These are phyloP conservation scores for Protonemura montana DNA, from an alignment of 2,888 invertebrate species.

Conservation along the genomic window DNA sequence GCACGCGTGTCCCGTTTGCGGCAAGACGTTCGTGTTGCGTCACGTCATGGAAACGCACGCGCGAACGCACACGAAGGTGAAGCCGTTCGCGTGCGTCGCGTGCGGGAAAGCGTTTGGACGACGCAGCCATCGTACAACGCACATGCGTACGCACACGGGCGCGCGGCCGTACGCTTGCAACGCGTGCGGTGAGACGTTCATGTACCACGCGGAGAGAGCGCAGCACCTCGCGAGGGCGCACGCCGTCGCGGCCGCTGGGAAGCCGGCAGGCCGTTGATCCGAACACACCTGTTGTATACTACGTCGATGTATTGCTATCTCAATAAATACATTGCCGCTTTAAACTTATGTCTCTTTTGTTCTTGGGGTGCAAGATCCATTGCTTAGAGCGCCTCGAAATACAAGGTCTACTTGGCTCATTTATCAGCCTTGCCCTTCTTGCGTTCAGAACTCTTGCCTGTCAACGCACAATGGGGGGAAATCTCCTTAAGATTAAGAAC, in stretches of 20 bases:
- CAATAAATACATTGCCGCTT: no score
- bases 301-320: no score
- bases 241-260: not conserved
- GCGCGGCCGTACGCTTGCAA: slow-evolving; percentile 38
- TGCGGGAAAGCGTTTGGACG: slow-evolving; percentile 56
- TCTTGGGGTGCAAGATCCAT: no score
- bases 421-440: no score
- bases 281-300: not conserved
- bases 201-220: not conserved
- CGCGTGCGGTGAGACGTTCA: not conserved
- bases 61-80: not conserved
- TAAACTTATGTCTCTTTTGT: no score
- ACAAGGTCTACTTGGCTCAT: no score
- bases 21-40: not conserved
- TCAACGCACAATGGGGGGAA: no score
- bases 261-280: not conserved
- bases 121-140: slow-evolving; percentile 26
- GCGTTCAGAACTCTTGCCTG: no score
- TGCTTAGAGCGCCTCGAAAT: no score
- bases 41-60: not conserved
- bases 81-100: slow-evolving; percentile 59
- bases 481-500: no score
- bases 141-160: slow-evolving; percentile 43
- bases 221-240: not conserved
- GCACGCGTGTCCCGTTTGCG: slow-evolving; percentile 42